Evolutionary conservation across 2,888 invertebrate species (phyloP), one percentile per base, ranked within the genome.

Genomic region (Ceriagrion tenellum): DNA sequence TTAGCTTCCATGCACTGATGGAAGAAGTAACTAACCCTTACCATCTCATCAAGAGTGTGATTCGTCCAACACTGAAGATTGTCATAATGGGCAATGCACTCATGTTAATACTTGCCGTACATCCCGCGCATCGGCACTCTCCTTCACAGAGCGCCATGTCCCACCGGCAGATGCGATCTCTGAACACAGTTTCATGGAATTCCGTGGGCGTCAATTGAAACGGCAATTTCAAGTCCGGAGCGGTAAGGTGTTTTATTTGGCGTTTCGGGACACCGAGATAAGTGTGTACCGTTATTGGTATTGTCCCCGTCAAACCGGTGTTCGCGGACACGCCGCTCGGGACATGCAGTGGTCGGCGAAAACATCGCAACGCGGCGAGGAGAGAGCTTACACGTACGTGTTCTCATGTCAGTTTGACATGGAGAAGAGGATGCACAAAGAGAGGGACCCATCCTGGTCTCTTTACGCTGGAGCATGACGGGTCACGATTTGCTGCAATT

Each of bases 301-400:
- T 81, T 81, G 81, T 81, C 35, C 81, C 35, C 30, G 81, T 81
- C 81, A 81, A 81, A 81, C 81, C 81, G 81, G 81, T 81, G 81
- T 35, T n/a, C 30, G 13, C 35, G 81, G 30, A 16, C 69, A 35
- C 81, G 12, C 0, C 30, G 81, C 81, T 30, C 81, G 35, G 30
- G 26, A 81, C 35, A 35, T 35, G 35, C 81, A 16, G 81, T 81
- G 30, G 81, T 81, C 30, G 3, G 18, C 81, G 35, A 35, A 81
- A 18, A 81, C 30, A 16, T 18, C 81, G 35, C 30, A 10, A 16
- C 81, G 13, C 0, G 81, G 69, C 23, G 69, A n/a, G 4, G 69
- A 69, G 69, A 69, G 69, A 26, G 12, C 2, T 16, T 30, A 26
- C 59, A 59, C 59, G 59, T 59, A 81, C 6, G 74, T 30, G 30